Percentiles rank a stretch among this genome's conserved stretches.
Conservation (phyloP, 2,797 vertebrate genomes). For the Hypotaenidia okinawae region DNA sequence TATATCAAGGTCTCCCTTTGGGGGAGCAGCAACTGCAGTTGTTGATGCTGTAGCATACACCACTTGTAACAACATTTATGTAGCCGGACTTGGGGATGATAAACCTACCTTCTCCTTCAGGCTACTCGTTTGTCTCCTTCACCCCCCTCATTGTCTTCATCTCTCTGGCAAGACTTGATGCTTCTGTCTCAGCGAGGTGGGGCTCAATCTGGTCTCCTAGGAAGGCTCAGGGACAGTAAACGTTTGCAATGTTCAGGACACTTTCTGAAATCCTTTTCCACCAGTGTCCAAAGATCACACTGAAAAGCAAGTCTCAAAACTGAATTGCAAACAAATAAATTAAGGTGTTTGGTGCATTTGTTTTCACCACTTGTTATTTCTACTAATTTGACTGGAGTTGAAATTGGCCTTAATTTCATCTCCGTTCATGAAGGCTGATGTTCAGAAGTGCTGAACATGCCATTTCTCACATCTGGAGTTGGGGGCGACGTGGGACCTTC, state of each 20-base stretch:
- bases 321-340: not conserved
- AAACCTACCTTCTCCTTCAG: not conserved
- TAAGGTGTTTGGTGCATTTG: fast-evolving
- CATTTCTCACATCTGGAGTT: not conserved
- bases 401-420: not conserved
- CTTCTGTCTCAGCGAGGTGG: not conserved
- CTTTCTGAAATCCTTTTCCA: not conserved
- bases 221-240: not conserved
- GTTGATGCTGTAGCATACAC: not conserved
- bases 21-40: not conserved
- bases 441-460: not conserved
- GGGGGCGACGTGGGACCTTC: fast-evolving
- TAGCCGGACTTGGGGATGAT: not conserved
- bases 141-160: not conserved
- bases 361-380: not conserved
- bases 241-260: not conserved
- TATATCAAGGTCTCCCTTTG: constrained; percentile 10
- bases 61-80: not conserved
- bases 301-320: not conserved
- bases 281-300: fast-evolving
- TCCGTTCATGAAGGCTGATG: not conserved
- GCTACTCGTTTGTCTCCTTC: not conserved
- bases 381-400: not conserved
- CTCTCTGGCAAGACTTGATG: not conserved
- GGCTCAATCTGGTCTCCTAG: not conserved